Base-by-base conservation (phyloP, 1,140 invertebrate genomes). In the Radopholus similis region DNA sequence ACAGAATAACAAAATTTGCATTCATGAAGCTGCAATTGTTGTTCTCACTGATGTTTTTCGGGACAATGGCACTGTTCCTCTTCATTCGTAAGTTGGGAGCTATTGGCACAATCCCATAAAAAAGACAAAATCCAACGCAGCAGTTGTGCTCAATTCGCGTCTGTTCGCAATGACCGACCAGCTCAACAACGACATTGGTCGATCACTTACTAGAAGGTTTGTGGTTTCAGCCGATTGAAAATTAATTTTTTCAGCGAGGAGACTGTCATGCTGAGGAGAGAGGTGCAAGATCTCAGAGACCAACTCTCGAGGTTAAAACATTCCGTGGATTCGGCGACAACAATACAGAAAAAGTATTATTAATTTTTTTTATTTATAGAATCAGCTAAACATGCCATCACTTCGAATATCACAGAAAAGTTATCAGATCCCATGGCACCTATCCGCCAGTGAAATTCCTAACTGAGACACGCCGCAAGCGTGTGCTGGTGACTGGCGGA, bases 401-500 rank as follows among this genome's bases (percentile, higher is more conserved):
- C 23, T 13, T 47, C n/a, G n/a, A n/a, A 44, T 38, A 47, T 57
- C 30, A 23, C 21, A 13, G 18, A 8, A n/a, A 56, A 38, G 21
- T 56, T 56, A 18, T 23, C 54, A 38, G 42, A 63, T 62, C 26
- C 8, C 4, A 28, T 23, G 18, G 23, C 15, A 34, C 35, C 57
- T 66, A 64, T 53, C 78, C 78, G 38, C 64, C 65, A 30, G 72
- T 81, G 3, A 68, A 73, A 37, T 75, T 72, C 18, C 70, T 71
- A 2, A 82, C 76, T 51, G 80, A 81, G 62, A 64, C 74, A 40
- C 60, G 60, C 8, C 68, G 79, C 30, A 79, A 79, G 47, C 66
- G 79, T 9, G 78, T 73, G 62, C 80, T 91, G 87, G 88, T 96
- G 2, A 96, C 95, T 11, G 96, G 96, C 51, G 96, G 96, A 21